Evolutionary conservation across 2,888 invertebrate genomes (phyloP).

Genomic region (Acrobasis repandana): DNA sequence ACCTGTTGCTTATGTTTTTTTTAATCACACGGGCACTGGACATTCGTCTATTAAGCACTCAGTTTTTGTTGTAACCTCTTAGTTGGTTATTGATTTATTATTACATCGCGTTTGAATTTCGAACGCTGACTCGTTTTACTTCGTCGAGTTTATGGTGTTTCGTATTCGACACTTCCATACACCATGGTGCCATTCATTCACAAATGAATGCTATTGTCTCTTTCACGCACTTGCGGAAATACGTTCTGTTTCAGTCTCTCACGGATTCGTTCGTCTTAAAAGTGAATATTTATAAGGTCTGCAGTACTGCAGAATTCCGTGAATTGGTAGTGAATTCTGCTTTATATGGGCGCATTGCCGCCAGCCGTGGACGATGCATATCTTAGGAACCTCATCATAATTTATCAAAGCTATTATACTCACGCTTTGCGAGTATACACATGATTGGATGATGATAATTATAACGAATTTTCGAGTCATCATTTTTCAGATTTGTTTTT

Average conservation of each 20-base stretch:
- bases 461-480: neutral
- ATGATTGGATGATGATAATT: neutral
- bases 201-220: conserved; percentile 15
- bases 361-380: conserved; percentile 10
- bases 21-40: conserved; percentile 47
- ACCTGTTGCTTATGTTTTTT: conserved; percentile 62
- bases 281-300: conserved; percentile 22
- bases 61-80: conserved; percentile 60
- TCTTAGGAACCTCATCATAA: conserved; percentile 13
- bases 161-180: conserved; percentile 16
- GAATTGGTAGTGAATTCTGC: conserved; percentile 20
- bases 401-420: conserved; percentile 12
- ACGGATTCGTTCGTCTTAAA: conserved; percentile 13
- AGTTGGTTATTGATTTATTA: conserved; percentile 66
- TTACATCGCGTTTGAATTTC: conserved; percentile 32
- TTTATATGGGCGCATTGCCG: conserved; percentile 15
- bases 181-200: conserved; percentile 21
- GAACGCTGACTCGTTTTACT: conserved; percentile 10
- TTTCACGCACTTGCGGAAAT: neutral
- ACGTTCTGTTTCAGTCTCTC: conserved; percentile 2
- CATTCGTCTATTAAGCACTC: conserved; percentile 63
- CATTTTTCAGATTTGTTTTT: neutral
- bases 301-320: conserved; percentile 18
- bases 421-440: conserved; percentile 1
- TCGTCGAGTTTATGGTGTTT: conserved; percentile 21